Evolutionary conservation across 2,888 invertebrate genomes (phyloP), one percentile per base, ranked within the genome.

Genomic region (Cheilosia vernalis): DNA sequence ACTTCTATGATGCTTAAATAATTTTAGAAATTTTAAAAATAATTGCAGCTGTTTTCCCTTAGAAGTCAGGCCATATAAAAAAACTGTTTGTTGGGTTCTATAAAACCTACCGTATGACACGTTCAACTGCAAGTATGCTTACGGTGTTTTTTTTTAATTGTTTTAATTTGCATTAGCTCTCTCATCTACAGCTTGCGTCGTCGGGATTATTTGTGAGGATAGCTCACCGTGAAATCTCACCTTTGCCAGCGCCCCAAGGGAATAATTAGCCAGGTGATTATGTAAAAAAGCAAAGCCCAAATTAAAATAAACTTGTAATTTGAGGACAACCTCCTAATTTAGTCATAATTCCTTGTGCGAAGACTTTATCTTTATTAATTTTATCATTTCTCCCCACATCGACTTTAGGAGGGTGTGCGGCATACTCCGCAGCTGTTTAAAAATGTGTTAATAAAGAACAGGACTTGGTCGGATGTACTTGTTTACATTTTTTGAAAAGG

Each of bases 261-360:
- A 49, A 40, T 56, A 73, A 83, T 83, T 83, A 83, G 33, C 53
- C 67, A 51, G 60, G 61, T 78, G 61, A 83, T 83, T 83, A 72
- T 72, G 66, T 51, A 49, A 47, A 66, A 77, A 64, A 66, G 21
- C 70, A 70, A 82, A 51, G 33, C 61, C 37, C 30, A 49, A 73
- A 73, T 58, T 58, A 67, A 78, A 47, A 67, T 47, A 55, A 30
- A 44, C n/a, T 49, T 42, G 56, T 60, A 53, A 44, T 66, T 60
- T 49, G 42, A 30, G 21, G 56, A 21, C 27, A 63, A 37, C 33
- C 10, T 55, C 72, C 61, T 61, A 58, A 61, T 53, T 53, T 21
- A 15, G 27, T 47, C 21, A 21, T 49, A 49, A 19, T 19, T 13
- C 4, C 49, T 49, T 49, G 19, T 49, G n/a, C 44, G 44, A 17